A percentile compares a stretch with the other conserved stretches of the same genome.
phyloP scores from a whole-genome alignment of 2,888 invertebrate species.

The Phanerotoma sp. region DNA sequence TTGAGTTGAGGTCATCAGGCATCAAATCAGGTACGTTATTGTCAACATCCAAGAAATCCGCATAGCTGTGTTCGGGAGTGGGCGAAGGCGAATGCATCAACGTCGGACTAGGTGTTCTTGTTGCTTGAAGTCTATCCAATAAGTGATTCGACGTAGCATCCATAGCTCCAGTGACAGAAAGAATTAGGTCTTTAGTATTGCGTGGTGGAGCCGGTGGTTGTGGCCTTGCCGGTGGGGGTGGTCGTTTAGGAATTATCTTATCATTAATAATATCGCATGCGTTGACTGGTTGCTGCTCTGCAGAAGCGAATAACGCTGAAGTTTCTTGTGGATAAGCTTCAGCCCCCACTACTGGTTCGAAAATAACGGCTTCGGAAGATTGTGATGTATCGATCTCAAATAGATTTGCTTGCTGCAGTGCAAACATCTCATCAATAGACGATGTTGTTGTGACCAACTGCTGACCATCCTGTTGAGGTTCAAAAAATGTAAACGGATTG shows the following conservation, averaged over 20 bases:
- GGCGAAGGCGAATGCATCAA: slow-evolving; percentile 86
- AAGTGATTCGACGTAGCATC: slow-evolving; percentile 84
- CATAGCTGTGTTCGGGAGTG: slow-evolving; percentile 69
- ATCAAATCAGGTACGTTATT: slow-evolving; percentile 51
- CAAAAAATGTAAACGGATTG: slow-evolving; percentile 56
- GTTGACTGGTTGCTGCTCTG: slow-evolving; percentile 22
- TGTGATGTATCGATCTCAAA: background rate
- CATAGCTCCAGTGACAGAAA: slow-evolving; percentile 85
- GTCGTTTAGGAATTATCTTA: slow-evolving; percentile 39
- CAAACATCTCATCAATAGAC: slow-evolving; percentile 19
- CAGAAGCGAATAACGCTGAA: slow-evolving; percentile 13
- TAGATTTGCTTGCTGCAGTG: slow-evolving; percentile 18
- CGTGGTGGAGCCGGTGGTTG: slow-evolving; percentile 68
- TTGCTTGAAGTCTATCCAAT: slow-evolving; percentile 79
- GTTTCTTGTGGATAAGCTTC: slow-evolving; percentile 3
- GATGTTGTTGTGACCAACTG: slow-evolving; percentile 8
- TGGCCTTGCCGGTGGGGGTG: slow-evolving; percentile 60
- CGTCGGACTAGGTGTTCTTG: slow-evolving; percentile 84
- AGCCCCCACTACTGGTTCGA: slow-evolving; percentile 22
- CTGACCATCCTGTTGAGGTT: slow-evolving; percentile 31
- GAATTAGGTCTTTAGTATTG: slow-evolving; percentile 82
- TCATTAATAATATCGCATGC: slow-evolving; percentile 32
- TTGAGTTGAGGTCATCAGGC: slow-evolving; percentile 49
- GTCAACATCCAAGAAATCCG: slow-evolving; percentile 66
- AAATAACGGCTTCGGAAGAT: too few species aligned